Evolutionary conservation across 2,113 vertebrate species (phyloP), one percentile per base, ranked within the genome.

Genomic region (Archocentrus centrarchus): DNA sequence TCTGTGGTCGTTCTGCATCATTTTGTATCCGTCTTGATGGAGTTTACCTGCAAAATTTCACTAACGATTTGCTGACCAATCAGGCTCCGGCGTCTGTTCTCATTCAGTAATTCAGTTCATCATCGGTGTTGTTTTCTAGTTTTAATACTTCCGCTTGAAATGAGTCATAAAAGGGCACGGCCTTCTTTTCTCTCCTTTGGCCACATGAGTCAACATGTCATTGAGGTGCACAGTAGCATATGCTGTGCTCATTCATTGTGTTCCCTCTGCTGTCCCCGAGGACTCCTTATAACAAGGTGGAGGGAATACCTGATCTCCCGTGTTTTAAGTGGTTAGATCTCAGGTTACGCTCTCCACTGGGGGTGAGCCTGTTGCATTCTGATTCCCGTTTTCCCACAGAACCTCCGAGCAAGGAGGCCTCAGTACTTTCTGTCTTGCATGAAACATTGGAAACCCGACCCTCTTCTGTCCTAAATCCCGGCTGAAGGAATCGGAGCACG

Each of bases 331-430:
- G 92, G 79, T 55, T 44, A 20, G 20, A 57, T 76, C 89, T 94
- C 89, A 5, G 79, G 80, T 94, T 93, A 39, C 92, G 10, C 75
- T 86, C 63, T 84, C 82, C 32, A 1, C 53, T 77, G 83, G 83
- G 82, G 87, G 75, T 82, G 84, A 90, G 73, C 44, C 83, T 35
- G 63, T 53, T n/a, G 75, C 62, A 32, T 91, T 91, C 85, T 85
- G 78, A 77, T 79, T 79, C 70, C 61, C 3, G 83, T 77, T 92
- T 93, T 94, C 92, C 89, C 93, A 92, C 91, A 88, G 82, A 88
- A 76, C 5, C 82, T 79, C 64, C 0, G 75, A 80, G 88, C 50
- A 39, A 20, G 68, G 10, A 62, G 53, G 64, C 50, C 76, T 83
- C 62, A 14, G 76, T 79, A 80, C 81, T 27, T 61, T 44, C 82